Base-by-base conservation (phyloP, 1,140 invertebrate genomes). In the Drosophila bifasciata region DNA sequence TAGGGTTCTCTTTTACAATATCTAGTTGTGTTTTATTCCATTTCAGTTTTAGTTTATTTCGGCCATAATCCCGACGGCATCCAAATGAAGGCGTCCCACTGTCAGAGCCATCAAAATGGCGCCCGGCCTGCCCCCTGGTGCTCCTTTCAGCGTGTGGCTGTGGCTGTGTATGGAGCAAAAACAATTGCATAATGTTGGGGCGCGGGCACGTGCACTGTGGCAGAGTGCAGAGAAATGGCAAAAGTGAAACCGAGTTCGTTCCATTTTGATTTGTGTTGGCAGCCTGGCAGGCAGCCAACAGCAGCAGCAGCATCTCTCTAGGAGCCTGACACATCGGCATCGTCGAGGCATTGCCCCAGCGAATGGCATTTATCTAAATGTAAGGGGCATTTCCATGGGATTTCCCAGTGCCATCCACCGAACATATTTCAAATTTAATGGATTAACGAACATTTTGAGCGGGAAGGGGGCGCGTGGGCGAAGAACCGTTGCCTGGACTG, bases 371-470 rank as follows among this genome's bases (percentile, higher is more conserved):
- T 79, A 57, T 63, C 58, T 64, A 53, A 75, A 58, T 60, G 61
- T 39, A 58, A 56, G 41, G 19, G 28, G 53, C 43, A 41, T 58
- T 56, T 45, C 21, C 43, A 59, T 52, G 41, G 41, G 51, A 44
- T 48, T 46, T 28, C 28, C 45, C 56, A 63, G 23, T 43, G 41
- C 46, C 53, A 71, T 50, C 61, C 61, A 36, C 49, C 50, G 48
- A 83, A 51, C 75, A 84, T 84, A 84, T 84, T 71, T 84, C 79
- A 84, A 76, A 84, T 76, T 84, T 79, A 84, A 84, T 84, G 79
- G 75, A 84, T 84, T 84, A 83, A 67, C 73, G 52, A 62, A 62
- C 57, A 28, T n/a, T 60, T 46, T 46, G 19, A 36, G 28, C 5
- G 17, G 19, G 40, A 15, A 50, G 21, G 25, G 23, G 9, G 43